phyloP scores from a whole-genome alignment of 2,888 invertebrate species.

The Thecophora atra region DNA sequence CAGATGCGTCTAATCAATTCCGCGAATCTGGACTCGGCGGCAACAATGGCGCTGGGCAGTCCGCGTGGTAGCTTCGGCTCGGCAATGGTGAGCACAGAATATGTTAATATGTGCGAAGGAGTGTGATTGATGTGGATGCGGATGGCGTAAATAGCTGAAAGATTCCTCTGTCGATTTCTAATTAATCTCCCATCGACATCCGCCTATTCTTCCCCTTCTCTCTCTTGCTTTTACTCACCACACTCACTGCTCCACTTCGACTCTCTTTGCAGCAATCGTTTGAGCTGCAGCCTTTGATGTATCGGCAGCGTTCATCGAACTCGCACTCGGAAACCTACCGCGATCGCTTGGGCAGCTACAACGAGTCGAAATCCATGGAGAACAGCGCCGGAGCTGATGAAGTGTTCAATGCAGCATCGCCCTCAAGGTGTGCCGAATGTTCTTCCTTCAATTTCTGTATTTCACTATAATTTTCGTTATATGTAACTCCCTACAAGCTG shows the following conservation, averaged over 20 bases:
- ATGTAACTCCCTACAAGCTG: too few relatives aligned
- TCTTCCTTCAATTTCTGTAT: slow-evolving; percentile 8
- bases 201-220: slow-evolving; percentile 29
- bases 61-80: slow-evolving; percentile 64
- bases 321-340: slow-evolving; percentile 61
- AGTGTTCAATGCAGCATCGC: slow-evolving; percentile 57
- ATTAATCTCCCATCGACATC: slow-evolving; percentile 54
- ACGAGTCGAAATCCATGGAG: slow-evolving; percentile 57
- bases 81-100: slow-evolving; percentile 48
- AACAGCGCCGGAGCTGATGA: slow-evolving; percentile 54
- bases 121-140: not conserved
- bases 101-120: slow-evolving; percentile 1
- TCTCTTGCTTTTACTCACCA: not conserved
- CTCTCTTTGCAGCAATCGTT: slow-evolving; percentile 53
- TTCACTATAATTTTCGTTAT: not conserved
- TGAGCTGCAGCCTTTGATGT: slow-evolving; percentile 60
- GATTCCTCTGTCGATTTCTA: slow-evolving; percentile 43
- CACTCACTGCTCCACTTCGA: slow-evolving; percentile 27
- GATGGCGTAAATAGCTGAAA: not conserved
- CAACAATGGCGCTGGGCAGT: slow-evolving; percentile 62
- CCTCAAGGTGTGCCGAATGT: slow-evolving; percentile 58
- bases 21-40: slow-evolving; percentile 63
- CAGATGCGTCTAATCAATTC: slow-evolving; percentile 63
- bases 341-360: slow-evolving; percentile 64
- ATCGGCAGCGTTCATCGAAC: slow-evolving; percentile 58